Evolutionary conservation across 2,888 invertebrate species (phyloP).

Genomic region (Taphrorychus bicolor): DNA sequence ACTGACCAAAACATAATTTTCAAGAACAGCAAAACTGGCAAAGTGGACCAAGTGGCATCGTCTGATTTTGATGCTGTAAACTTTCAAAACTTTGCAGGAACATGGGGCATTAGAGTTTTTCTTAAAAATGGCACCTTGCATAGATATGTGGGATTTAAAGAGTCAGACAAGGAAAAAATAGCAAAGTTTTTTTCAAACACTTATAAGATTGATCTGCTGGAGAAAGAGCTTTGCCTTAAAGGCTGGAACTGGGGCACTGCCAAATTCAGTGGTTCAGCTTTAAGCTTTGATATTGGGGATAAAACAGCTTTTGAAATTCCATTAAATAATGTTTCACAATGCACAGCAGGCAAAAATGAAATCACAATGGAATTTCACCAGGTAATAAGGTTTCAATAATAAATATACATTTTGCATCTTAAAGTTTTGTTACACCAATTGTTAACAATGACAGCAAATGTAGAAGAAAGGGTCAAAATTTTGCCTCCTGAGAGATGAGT

Average conservation of each 20-base stretch:
- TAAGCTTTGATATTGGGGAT: conserved; percentile 84
- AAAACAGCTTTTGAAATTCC: conserved; percentile 96
- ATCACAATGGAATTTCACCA: conserved; percentile 98
- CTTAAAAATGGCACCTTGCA: conserved; percentile 89
- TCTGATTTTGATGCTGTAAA: conserved; percentile 89
- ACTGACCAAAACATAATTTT: conserved; percentile 90
- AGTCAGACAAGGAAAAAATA: conserved; percentile 92
- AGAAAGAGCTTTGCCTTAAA: conserved; percentile 91
- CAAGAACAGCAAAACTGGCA: conserved; percentile 96
- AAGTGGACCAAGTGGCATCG: conserved; percentile 87
- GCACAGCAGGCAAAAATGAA: conserved; percentile 96
- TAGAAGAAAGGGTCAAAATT: no score
- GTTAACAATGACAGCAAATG: no score
- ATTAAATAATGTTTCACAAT: conserved; percentile 93
- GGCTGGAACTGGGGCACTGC: conserved; percentile 99
- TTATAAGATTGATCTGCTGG: conserved; percentile 86
- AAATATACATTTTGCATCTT: neutral
- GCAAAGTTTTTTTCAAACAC: conserved; percentile 85
- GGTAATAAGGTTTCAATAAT: conserved; percentile 58
- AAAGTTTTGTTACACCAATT: neutral
- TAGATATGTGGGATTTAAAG: conserved; percentile 94
- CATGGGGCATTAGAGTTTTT: conserved; percentile 88
- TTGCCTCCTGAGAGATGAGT: no score
- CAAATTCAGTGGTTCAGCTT: conserved; percentile 86
- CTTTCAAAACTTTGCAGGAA: conserved; percentile 91